Percentiles rank a stretch among this genome's conserved stretches.
phyloP scores from a whole-genome alignment of 2,113 vertebrate species.

The Phaethornis superciliosus region DNA sequence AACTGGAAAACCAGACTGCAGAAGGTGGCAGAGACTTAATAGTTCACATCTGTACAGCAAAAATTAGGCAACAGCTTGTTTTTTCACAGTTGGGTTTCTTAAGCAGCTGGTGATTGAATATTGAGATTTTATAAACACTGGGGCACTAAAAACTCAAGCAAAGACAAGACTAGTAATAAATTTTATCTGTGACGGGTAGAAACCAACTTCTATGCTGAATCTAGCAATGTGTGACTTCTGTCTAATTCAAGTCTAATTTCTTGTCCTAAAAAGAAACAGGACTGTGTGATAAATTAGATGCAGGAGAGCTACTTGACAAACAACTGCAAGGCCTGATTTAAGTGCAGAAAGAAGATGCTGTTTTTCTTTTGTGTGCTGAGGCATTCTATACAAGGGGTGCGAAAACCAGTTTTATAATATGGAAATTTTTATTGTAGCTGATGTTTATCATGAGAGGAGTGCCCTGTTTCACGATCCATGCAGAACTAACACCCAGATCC shows the following conservation, averaged over 20 bases:
- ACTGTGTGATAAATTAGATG: neutral
- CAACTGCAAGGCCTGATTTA: neutral
- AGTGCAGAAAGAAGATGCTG: neutral
- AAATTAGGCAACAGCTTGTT: neutral
- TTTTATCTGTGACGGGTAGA: neutral
- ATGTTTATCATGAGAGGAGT: neutral
- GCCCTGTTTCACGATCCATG: neutral
- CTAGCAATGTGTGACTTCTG: accelerated
- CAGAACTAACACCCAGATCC: neutral
- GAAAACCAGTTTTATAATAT: conserved; percentile 6
- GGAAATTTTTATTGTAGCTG: neutral
- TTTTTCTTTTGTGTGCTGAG: neutral
- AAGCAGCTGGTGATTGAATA: neutral
- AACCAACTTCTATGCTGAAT: neutral
- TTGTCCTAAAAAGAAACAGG: neutral
- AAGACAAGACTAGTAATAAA: neutral
- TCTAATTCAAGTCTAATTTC: neutral
- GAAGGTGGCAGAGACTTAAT: neutral
- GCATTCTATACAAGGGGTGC: neutral
- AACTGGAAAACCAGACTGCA: neutral
- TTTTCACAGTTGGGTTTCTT: neutral
- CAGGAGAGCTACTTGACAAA: neutral
- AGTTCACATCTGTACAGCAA: neutral
- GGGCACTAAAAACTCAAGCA: neutral
- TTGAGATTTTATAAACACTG: neutral